Evolutionary conservation across 1,140 invertebrate species (phyloP).

Genomic region (Aleiodes sp.): DNA sequence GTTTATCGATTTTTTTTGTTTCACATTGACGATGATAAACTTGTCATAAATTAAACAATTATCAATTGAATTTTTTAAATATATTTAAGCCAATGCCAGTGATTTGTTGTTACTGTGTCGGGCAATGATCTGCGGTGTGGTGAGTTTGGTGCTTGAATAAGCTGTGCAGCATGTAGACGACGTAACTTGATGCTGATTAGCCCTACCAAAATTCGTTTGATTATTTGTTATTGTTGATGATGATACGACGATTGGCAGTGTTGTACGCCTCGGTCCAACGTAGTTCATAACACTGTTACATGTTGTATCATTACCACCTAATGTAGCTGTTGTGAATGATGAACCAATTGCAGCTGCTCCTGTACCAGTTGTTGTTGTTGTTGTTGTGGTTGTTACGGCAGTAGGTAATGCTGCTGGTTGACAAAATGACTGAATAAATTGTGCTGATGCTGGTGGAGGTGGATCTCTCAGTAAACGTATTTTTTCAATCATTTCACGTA

Average conservation of each 20-base stretch:
- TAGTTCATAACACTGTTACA: constrained; percentile 5
- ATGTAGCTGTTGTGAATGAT: constrained; percentile 9
- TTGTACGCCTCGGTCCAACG: constrained; percentile 45
- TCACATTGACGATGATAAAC: too few species aligned
- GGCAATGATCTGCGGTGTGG: constrained; percentile 27
- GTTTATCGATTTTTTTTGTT: too few species aligned
- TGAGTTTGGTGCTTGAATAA: constrained; percentile 31
- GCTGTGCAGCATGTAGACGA: constrained; percentile 27
- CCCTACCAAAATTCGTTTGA: constrained; percentile 26
- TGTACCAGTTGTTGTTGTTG: constrained; percentile 7
- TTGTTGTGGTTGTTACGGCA: constrained; percentile 6
- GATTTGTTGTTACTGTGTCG: constrained; percentile 32
- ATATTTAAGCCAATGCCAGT: constrained; percentile 21
- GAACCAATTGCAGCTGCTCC: neutral
- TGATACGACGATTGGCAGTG: constrained; percentile 50
- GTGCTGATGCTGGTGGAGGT: constrained; percentile 46
- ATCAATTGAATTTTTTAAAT: too few species aligned
- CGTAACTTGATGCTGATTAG: constrained; percentile 9
- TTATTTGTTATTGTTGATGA: constrained; percentile 35
- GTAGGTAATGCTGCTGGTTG: constrained; percentile 33
- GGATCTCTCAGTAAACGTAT: constrained; percentile 72
- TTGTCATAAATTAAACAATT: too few species aligned
- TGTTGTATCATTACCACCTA: constrained; percentile 16
- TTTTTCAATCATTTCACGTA: constrained; percentile 91
- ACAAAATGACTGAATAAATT: constrained; percentile 53